A percentile compares a stretch with the other conserved stretches of the same genome.
Conservation (phyloP, 2,113 vertebrate species). For the Lepisosteus osseus region DNA sequence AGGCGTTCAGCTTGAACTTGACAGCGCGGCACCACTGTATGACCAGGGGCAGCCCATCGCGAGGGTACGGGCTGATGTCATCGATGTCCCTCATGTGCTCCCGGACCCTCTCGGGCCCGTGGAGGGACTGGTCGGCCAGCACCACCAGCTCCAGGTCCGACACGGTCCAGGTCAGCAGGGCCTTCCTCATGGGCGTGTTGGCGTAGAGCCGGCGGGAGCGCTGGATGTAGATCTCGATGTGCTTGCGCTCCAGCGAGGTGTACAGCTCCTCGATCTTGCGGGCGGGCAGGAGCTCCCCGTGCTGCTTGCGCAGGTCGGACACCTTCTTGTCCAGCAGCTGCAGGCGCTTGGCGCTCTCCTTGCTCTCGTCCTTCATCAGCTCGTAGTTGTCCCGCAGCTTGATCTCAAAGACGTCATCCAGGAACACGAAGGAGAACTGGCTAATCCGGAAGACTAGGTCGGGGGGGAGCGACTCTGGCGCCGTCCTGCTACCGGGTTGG, state of each 20-base stretch:
- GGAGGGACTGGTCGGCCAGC: constrained; percentile 81
- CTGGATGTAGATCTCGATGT: constrained; percentile 98
- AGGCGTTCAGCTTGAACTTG: constrained; percentile 78
- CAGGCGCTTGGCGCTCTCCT: constrained; percentile 90
- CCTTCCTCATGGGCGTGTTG: constrained; percentile 93
- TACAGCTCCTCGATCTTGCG: constrained; percentile 97
- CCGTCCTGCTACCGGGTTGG: background rate
- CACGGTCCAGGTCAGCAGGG: constrained; percentile 89
- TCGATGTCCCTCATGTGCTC: constrained; percentile 87
- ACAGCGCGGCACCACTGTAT: constrained; percentile 93
- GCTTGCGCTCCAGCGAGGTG: constrained; percentile 90
- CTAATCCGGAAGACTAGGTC: constrained; percentile 81
- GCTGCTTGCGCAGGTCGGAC: constrained; percentile 88
- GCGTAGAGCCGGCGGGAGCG: constrained; percentile 88
- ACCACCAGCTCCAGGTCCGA: constrained; percentile 78
- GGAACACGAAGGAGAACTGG: constrained; percentile 90
- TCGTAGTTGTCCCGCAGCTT: constrained; percentile 96
- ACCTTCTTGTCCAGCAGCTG: constrained; percentile 90
- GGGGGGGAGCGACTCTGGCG: constrained; percentile 61
- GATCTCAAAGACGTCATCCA: constrained; percentile 92
- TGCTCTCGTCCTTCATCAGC: constrained; percentile 96
- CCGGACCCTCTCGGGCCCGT: constrained; percentile 76
- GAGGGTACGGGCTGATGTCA: constrained; percentile 79
- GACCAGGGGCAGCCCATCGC: constrained; percentile 80
- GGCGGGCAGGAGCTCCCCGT: constrained; percentile 90